Evolutionary conservation across 1,140 invertebrate genomes (phyloP).

Genomic region (Octopus sinensis): DNA sequence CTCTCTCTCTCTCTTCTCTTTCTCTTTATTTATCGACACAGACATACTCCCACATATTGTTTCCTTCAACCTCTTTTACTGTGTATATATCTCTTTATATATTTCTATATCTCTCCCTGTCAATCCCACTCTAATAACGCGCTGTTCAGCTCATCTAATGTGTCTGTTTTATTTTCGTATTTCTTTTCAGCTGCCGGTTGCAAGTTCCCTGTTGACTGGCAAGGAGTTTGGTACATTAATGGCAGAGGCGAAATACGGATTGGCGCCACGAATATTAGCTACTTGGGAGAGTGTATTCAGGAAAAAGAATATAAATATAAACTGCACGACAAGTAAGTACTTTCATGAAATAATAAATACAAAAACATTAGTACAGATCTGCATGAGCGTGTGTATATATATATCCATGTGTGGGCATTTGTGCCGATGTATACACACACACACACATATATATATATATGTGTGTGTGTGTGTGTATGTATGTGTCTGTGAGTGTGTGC

Average conservation of each 20-base stretch:
- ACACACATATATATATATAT: background rate
- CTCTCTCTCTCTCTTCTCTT: background rate
- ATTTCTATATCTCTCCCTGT: background rate
- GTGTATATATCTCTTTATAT: background rate
- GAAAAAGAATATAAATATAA: constrained; percentile 26
- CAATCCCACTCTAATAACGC: background rate
- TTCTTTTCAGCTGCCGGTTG: constrained; percentile 22
- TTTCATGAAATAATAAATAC: background rate
- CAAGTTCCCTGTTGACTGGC: constrained; percentile 28
- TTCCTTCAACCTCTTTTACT: background rate
- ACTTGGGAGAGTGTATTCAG: constrained; percentile 23
- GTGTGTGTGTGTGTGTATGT: background rate
- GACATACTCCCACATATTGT: background rate
- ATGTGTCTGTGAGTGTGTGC: background rate
- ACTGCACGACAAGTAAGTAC: constrained; percentile 23
- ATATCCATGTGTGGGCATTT: background rate
- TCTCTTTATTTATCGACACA: background rate
- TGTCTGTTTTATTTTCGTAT: background rate
- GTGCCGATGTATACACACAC: background rate
- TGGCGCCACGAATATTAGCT: constrained; percentile 21
- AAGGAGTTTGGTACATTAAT: constrained; percentile 29
- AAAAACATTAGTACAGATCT: background rate
- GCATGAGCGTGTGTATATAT: background rate
- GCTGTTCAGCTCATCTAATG: background rate
- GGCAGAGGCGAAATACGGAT: constrained; percentile 28